phyloP scores from a whole-genome alignment of 2,113 vertebrate species.

The Vidua macroura region DNA sequence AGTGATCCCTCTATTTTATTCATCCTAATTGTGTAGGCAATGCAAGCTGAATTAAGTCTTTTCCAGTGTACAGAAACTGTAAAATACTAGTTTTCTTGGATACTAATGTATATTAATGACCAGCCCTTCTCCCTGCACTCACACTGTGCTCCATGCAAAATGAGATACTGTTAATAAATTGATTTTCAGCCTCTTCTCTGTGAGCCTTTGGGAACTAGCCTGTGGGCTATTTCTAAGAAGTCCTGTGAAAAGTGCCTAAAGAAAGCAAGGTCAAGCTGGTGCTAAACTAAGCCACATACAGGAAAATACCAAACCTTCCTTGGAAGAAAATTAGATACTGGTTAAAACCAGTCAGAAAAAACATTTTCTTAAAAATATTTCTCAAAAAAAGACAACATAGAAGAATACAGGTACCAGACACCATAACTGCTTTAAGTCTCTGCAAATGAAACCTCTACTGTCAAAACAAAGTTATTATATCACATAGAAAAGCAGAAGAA shows the following conservation, averaged over 20 bases:
- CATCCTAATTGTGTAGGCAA: neutral
- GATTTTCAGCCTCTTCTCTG: neutral
- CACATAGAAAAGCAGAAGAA: neutral
- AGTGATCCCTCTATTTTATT: neutral
- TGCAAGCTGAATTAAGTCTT: neutral
- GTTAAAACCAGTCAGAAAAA: neutral
- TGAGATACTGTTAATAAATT: neutral
- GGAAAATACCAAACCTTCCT: neutral
- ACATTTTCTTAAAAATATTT: neutral
- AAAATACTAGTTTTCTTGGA: neutral
- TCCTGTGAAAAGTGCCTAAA: neutral
- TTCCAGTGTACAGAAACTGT: neutral
- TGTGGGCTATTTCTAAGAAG: neutral
- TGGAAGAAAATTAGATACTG: neutral
- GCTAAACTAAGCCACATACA: neutral
- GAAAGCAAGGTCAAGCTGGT: neutral
- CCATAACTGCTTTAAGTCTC: neutral
- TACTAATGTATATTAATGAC: constrained; percentile 1
- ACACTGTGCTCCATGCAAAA: neutral
- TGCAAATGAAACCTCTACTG: neutral
- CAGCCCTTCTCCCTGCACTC: neutral
- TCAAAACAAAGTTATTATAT: neutral
- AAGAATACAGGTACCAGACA: neutral
- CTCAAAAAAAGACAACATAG: neutral
- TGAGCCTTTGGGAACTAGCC: neutral